phyloP scores from a whole-genome alignment of 1,140 invertebrate species.

The Drosophila nasuta region DNA sequence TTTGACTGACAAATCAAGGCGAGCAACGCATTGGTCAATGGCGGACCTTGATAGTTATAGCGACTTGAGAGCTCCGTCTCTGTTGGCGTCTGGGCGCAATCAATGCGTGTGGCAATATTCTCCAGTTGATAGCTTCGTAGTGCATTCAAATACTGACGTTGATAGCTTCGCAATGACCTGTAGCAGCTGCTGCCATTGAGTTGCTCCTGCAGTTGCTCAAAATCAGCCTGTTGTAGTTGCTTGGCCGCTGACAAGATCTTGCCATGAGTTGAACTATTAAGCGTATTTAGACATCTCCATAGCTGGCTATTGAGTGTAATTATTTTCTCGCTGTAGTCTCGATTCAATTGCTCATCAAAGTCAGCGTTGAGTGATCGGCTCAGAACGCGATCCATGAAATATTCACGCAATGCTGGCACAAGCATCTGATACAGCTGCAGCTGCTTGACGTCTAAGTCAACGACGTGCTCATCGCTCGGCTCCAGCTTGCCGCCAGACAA shows the following conservation, averaged over 20 bases:
- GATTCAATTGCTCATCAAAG: slow-evolving; percentile 58
- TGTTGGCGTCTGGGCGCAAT: slow-evolving; percentile 43
- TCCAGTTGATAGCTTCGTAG: slow-evolving; percentile 63
- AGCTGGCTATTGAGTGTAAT: slow-evolving; percentile 51
- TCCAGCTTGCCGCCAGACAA: slow-evolving; percentile 26
- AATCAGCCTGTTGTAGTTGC: slow-evolving; percentile 34
- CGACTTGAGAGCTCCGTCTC: slow-evolving; percentile 55
- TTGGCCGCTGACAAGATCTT: slow-evolving; percentile 37
- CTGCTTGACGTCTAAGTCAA: slow-evolving; percentile 9
- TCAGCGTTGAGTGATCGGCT: slow-evolving; percentile 29
- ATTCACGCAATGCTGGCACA: slow-evolving; percentile 52
- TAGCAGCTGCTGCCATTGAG: slow-evolving; percentile 56
- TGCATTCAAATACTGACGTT: slow-evolving; percentile 46
- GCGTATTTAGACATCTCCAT: slow-evolving; percentile 58
- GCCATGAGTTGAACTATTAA: slow-evolving; percentile 23
- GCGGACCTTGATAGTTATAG: slow-evolving; percentile 64
- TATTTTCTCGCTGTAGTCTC: slow-evolving; percentile 63
- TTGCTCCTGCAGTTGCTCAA: slow-evolving; percentile 39
- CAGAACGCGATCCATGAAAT: slow-evolving; percentile 57
- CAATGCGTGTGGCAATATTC: slow-evolving; percentile 61
- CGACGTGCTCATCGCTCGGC: slow-evolving; percentile 17
- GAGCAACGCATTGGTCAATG: slow-evolving; percentile 53
- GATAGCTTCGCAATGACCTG: slow-evolving; percentile 64
- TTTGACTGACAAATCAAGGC: slow-evolving; percentile 58
- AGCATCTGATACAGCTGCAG: slow-evolving; percentile 41